Percentiles rank a stretch among this genome's conserved stretches.
Evolutionary conservation across 2,113 vertebrate species (phyloP).

Genomic region (Lamprotornis superbus): DNA sequence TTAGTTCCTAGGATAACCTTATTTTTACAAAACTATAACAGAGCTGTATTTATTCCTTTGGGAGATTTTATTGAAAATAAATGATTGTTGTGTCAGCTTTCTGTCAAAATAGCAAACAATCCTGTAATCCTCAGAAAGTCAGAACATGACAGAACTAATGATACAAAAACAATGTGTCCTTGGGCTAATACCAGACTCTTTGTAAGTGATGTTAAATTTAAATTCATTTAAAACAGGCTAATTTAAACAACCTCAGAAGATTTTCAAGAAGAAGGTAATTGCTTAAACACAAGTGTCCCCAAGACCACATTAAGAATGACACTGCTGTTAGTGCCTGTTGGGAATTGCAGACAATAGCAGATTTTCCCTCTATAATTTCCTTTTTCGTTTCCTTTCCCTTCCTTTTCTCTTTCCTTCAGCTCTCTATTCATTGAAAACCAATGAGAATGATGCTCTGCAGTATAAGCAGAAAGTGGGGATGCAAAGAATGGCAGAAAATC

Average conservation of each 20-base stretch:
- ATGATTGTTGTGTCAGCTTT: not conserved
- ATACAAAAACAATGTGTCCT: constrained; percentile 28
- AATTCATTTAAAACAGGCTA: not conserved
- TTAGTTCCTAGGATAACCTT: constrained; percentile 41
- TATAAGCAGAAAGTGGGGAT: not conserved
- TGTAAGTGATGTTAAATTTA: constrained; percentile 1
- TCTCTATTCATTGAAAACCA: not conserved
- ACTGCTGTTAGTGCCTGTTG: not conserved
- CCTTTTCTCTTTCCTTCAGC: not conserved
- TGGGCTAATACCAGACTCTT: not conserved
- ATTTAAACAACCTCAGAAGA: constrained; percentile 10
- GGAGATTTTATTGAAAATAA: not conserved
- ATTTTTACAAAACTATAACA: not conserved
- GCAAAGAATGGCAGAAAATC: not conserved
- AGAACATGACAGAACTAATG: not conserved
- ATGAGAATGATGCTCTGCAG: not conserved
- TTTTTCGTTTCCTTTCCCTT: not conserved
- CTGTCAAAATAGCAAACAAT: constrained; percentile 26
- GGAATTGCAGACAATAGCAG: not conserved
- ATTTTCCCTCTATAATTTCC: not conserved
- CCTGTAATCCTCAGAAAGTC: not conserved
- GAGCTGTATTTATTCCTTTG: not conserved
- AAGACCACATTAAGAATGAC: not conserved
- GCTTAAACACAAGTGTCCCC: not conserved
- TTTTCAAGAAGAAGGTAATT: not conserved